Base-by-base conservation (phyloP, 2,113 vertebrate genomes). In the Urocynchramus pylzowi region DNA sequence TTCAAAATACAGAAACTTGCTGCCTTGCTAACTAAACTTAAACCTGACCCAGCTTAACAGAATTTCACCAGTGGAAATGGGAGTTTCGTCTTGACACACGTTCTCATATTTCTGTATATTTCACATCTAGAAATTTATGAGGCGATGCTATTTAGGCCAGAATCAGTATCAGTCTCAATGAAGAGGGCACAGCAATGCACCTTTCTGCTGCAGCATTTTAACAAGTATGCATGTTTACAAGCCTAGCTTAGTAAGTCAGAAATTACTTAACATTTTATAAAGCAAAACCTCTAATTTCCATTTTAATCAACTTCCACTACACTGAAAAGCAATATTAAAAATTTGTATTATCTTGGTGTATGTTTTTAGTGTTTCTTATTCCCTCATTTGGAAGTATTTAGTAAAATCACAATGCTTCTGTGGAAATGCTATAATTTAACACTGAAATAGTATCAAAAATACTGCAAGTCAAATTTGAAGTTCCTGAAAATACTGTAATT, bases 1-100 rank as follows among this genome's bases (percentile, higher is more conserved):
- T 93, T 93, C 79, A 86, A 93, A 65, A 64, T 74, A 94, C 54
- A 96, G 92, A 96, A 96, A 94, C 85, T 90, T 52, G 60, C 63
- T 74, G 90, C n/a, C 50, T 83, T 86, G 71, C 59, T 81, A 94
- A 73, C 42, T 85, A 84, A 77, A 89, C 64, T 76, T 87, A 68
- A 93, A 71, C n/a, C 22, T 88, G 50, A 91, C 63, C 75, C 60
- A 93, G 47, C 85, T 77, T 63, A 93, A 88, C 52, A 96, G 85
- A 93, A 93, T 64, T 93, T 95, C 82, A 84, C 27, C 92, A 94
- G 85, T 81, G 59, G 85, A 96, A 94, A 95, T 77, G 20, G 68
- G 54, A 93, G 59, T 95, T 93, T 94, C 79, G 2, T 83, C 87
- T 94, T 96, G 87, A 96, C 88, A 90, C 84, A 65, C 0, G 0